These are phyloP conservation scores for Portunus trituberculatus DNA, from an alignment of 1,140 invertebrate species.

Conservation along the genomic window DNA sequence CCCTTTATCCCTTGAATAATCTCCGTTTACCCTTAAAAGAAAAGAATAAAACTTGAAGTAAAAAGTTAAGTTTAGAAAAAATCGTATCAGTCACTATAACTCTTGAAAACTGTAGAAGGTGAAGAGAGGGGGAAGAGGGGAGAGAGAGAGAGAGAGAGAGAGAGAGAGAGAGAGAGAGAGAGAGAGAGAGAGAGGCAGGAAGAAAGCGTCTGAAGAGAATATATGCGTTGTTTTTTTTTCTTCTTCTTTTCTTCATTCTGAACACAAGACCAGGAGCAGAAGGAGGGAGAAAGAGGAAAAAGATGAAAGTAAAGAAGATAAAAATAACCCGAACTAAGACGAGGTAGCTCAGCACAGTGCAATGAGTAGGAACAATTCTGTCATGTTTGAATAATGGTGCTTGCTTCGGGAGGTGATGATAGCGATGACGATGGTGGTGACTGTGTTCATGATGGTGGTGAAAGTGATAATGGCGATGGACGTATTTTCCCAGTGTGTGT, in stretches of 20 bases:
- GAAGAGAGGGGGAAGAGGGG: not conserved
- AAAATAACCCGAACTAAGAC: not conserved
- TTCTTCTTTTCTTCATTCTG: no score
- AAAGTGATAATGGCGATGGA: not conserved
- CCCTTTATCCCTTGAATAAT: constrained; percentile 12
- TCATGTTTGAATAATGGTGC: no score
- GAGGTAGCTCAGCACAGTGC: no score
- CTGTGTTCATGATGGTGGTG: not conserved
- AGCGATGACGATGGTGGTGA: not conserved
- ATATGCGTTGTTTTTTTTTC: not conserved
- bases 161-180: not conserved
- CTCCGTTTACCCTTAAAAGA: not conserved
- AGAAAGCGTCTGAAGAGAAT: not conserved
- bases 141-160: not conserved
- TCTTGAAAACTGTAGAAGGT: constrained; percentile 12
- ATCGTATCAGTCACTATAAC: not conserved
- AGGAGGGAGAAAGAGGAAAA: not conserved
- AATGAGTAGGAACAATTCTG: no score
- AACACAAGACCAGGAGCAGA: not conserved
- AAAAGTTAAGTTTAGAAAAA: not conserved
- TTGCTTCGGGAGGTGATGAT: not conserved
- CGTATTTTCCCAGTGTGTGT: no score
- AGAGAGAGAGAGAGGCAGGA: not conserved
- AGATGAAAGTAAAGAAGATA: not conserved
- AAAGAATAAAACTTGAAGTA: not conserved